Percentiles rank a stretch among this genome's conserved stretches.
Evolutionary conservation across 2,113 vertebrate species (phyloP).

Genomic region (Pygoscelis antarcticus): DNA sequence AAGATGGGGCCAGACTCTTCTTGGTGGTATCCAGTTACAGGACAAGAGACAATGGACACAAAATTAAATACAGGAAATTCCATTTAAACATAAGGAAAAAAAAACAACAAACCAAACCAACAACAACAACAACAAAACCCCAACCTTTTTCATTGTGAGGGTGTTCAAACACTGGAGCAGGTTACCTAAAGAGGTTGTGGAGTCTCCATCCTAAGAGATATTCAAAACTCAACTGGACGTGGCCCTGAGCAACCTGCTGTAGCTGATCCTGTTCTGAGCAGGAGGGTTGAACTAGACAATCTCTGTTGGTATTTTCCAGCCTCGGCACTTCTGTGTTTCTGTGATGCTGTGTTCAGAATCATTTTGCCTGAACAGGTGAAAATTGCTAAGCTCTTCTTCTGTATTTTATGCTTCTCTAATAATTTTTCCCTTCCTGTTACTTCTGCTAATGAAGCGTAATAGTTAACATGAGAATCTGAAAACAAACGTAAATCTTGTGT

Average conservation of each 20-base stretch:
- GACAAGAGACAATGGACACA: neutral
- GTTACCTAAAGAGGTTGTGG: neutral
- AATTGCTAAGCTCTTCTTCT: neutral
- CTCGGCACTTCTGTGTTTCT: neutral
- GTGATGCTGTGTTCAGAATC: neutral
- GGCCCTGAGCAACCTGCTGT: neutral
- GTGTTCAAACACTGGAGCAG: neutral
- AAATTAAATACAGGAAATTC: neutral
- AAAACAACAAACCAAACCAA: neutral
- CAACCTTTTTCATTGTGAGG: neutral
- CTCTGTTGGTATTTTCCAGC: neutral
- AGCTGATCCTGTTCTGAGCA: neutral
- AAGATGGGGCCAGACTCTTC: fast-evolving
- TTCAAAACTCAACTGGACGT: neutral
- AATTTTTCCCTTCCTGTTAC: neutral
- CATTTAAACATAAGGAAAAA: neutral
- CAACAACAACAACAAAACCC: neutral
- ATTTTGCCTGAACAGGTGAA: neutral
- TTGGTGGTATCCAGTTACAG: neutral
- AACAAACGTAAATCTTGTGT: neutral
- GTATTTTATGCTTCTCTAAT: neutral
- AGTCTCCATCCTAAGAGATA: neutral
- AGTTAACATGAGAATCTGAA: neutral
- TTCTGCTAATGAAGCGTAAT: neutral
- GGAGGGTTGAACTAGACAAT: fast-evolving